These are phyloP conservation scores for Columbina picui DNA, from an alignment of 2,113 vertebrate genomes.

Conservation along the genomic window DNA sequence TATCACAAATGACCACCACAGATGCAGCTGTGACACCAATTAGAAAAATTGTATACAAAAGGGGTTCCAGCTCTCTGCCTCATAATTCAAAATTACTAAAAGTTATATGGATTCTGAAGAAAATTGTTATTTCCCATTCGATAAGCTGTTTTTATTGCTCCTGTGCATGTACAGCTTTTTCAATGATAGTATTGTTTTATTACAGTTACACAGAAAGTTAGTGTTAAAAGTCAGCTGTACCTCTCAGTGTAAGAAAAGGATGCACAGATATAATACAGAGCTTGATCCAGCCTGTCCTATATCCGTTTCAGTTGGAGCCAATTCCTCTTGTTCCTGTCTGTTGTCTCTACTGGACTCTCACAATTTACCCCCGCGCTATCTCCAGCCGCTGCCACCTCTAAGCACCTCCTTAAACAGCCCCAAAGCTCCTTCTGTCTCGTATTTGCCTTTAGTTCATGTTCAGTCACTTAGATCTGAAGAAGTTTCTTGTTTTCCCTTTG, in stretches of 20 bases:
- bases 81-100: neutral
- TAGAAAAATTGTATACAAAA: neutral
- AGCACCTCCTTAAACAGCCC: neutral
- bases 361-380: accelerated
- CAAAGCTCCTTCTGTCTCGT: neutral
- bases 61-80: neutral
- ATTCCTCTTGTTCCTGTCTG: neutral
- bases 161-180: neutral
- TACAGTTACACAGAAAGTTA: neutral
- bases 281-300: neutral
- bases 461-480: neutral
- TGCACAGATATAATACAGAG: neutral
- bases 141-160: neutral
- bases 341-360: neutral
- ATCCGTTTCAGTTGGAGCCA: neutral
- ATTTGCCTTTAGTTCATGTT: neutral
- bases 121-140: neutral
- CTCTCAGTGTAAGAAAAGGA: neutral
- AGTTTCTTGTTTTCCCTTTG: neutral
- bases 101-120: neutral
- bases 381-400: neutral
- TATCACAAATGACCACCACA: neutral
- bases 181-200: neutral
- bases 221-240: neutral
- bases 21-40: neutral